Evolutionary conservation across 2,888 invertebrate species (phyloP), one percentile per base, ranked within the genome.

Genomic region (Papilio protenor): DNA sequence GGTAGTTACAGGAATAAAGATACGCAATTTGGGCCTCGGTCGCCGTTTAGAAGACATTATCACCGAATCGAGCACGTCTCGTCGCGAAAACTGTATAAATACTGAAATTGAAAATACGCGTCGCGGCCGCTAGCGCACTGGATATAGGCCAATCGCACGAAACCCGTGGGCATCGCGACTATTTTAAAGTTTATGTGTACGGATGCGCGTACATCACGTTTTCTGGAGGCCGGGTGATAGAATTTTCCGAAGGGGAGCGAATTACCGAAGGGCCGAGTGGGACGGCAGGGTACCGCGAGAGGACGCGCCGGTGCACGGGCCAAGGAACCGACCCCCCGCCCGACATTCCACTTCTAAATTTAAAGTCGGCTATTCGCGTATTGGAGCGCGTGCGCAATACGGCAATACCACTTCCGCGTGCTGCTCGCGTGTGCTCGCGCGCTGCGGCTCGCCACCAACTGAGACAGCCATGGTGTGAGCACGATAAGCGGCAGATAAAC

Each of bases 281-380:
- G 84, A 89, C 90, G 85, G 90, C 90, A 84, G 90, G 84, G 87
- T 92, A 94, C 85, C 94, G 94, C 87, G 93, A 88, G 88, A 94
- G 92, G 91, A 94, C 91, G 90, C 93, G 96, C 85, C 96, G 96
- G 85, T 95, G 96, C 84, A 97, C 96, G 82, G 97, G 96, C 97
- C 97, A 97, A 89, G 97, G 97, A 85, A 96, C 96, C 89, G 96
- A 96, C 86, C 95, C 95, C 88, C 93, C 94, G 87, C 95, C 94
- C 86, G 95, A 95, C 93, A 94, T 94, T 92, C 93, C 92, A 89
- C 81, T 86, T 90, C 93, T 94, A 94, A 89, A 93, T 92, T 92
- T 94, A 92, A 90, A 91, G 87, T 86, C 81, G 93, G 89, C 95
- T 96, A 95, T 96, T 91, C 91, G 92, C 90, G 92, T 91, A 91